A percentile compares a stretch with the other conserved stretches of the same genome.
Evolutionary conservation across 2,113 vertebrate genomes (phyloP).

Genomic region (Ophiodon elongatus): DNA sequence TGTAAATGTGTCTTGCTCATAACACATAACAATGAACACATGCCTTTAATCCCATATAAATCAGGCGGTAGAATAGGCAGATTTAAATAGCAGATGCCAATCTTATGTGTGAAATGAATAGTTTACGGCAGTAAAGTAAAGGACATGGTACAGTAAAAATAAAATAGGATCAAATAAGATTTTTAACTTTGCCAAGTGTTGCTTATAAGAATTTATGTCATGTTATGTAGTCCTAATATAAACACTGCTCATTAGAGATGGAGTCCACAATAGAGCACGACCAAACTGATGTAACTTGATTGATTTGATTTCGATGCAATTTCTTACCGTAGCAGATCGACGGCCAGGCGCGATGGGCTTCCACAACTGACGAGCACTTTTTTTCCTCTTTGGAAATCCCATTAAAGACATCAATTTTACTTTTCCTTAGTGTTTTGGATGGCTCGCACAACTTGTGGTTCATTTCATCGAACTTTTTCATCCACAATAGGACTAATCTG

Average conservation of each 20-base stretch:
- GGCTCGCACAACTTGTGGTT: not conserved
- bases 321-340: not conserved
- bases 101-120: not conserved
- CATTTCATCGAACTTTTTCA: not conserved
- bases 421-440: not conserved
- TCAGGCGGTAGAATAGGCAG: not conserved
- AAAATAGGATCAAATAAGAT: not conserved
- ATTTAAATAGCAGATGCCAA: not conserved
- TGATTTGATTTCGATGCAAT: not conserved
- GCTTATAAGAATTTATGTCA: not conserved
- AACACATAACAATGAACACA: not conserved
- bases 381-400: not conserved
- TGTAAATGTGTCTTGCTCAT: not conserved
- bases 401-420: not conserved
- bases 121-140: not conserved
- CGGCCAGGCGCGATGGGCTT: not conserved
- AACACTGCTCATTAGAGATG: not conserved
- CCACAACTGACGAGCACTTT: not conserved
- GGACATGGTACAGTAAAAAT: not conserved
- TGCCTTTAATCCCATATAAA: not conserved
- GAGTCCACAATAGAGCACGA: not conserved
- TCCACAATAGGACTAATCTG: not conserved
- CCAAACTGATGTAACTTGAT: not conserved
- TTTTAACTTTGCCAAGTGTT: not conserved
- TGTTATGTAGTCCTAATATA: not conserved